phyloP scores from a whole-genome alignment of 2,888 invertebrate genomes.

The Steinernema carpocapsae region DNA sequence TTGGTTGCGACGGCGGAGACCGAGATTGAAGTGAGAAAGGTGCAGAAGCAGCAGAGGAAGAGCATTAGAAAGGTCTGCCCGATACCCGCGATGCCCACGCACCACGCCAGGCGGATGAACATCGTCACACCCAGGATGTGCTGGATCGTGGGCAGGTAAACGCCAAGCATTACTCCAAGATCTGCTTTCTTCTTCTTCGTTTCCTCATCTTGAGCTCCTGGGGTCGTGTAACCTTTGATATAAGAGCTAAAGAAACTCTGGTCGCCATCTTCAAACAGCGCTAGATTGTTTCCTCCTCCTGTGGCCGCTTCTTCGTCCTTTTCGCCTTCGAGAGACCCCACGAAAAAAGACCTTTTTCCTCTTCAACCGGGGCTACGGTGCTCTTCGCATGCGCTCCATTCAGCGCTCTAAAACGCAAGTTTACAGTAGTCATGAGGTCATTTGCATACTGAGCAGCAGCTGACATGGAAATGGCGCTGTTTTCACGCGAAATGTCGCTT shows the following conservation, averaged over 20 bases:
- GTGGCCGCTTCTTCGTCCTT: conserved; percentile 3
- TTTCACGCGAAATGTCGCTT: conserved; percentile 12
- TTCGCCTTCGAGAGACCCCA: conserved; percentile 1
- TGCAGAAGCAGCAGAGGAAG: conserved; percentile 75
- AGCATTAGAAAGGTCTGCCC: conserved; percentile 92
- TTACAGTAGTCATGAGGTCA: background rate
- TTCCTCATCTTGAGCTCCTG: conserved; percentile 66
- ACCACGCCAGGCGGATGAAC: conserved; percentile 96
- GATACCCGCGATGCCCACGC: conserved; percentile 92
- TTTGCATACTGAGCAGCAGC: conserved; percentile 28
- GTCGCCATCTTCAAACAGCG: conserved; percentile 62
- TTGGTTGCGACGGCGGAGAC: conserved; percentile 99
- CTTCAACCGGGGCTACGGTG: conserved; percentile 1
- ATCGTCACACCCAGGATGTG: conserved; percentile 99
- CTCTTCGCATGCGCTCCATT: conserved; percentile 1
- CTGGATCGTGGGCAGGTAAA: conserved; percentile 97
- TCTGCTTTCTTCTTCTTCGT: conserved; percentile 77
- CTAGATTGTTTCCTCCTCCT: conserved; percentile 46
- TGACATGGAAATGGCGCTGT: conserved; percentile 7
- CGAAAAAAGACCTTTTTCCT: conserved; percentile 15
- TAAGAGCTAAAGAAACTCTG: conserved; percentile 55
- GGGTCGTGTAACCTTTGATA: conserved; percentile 65
- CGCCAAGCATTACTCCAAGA: conserved; percentile 96
- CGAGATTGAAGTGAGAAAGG: conserved; percentile 79
- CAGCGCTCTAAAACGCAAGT: background rate